Conservation (phyloP, 2,113 vertebrate genomes). For the Clupea harengus region DNA sequence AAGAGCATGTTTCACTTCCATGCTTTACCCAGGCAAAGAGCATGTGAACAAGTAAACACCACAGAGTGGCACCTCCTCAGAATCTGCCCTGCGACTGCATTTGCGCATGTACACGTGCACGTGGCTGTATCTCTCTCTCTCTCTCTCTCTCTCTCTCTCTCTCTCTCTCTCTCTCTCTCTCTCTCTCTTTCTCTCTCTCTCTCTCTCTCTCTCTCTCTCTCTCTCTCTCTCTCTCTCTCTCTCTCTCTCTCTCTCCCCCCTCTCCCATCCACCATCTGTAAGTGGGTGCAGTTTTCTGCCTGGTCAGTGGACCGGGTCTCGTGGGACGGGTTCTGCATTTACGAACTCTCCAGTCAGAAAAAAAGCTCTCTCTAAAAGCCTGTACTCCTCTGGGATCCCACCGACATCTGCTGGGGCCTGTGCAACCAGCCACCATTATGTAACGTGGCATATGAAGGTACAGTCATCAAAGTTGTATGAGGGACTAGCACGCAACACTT, state of each 20-base stretch:
- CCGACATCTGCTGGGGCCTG: neutral
- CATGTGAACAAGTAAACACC: neutral
- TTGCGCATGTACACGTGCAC: neutral
- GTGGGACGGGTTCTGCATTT: neutral
- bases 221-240: neutral
- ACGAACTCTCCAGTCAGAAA: neutral
- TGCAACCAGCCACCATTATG: neutral
- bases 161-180: neutral
- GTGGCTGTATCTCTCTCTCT: neutral
- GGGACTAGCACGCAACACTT: slow-evolving; percentile 3
- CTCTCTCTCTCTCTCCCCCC: neutral
- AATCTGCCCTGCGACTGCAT: neutral
- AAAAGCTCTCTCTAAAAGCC: slow-evolving; percentile 2
- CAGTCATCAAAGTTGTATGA: neutral
- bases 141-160: neutral
- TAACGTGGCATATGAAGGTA: neutral
- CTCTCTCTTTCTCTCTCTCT: neutral
- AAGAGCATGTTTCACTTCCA: neutral
- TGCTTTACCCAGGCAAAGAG: neutral
- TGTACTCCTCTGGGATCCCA: neutral
- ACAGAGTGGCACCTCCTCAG: neutral
- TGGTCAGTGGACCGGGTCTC: neutral
- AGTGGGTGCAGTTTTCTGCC: neutral
- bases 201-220: no score
- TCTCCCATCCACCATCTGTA: neutral